Evolutionary conservation across 2,113 vertebrate genomes (phyloP).

Genomic region (Caranx ignobilis): DNA sequence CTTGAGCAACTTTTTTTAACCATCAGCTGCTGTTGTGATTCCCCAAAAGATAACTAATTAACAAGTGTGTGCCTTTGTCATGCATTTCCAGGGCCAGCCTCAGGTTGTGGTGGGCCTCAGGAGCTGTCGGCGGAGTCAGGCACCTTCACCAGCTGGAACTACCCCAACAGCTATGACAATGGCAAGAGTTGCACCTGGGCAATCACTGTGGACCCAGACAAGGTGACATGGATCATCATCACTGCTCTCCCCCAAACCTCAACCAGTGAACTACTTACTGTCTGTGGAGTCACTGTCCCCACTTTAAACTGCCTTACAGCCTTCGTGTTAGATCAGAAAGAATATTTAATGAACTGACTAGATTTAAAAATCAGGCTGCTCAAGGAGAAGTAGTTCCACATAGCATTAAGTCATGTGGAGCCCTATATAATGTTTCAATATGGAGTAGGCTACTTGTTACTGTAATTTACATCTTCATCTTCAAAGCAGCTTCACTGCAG

Average conservation of each 20-base stretch:
- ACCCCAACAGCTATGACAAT: slow-evolving; percentile 81
- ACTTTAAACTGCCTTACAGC: not conserved
- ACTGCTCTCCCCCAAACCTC: not conserved
- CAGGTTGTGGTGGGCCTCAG: slow-evolving; percentile 73
- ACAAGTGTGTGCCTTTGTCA: not conserved
- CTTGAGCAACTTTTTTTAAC: not conserved
- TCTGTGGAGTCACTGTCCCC: not conserved
- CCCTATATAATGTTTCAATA: not conserved
- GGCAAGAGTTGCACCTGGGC: slow-evolving; percentile 81
- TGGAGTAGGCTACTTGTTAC: not conserved
- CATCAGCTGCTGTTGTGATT: not conserved
- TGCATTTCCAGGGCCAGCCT: slow-evolving; percentile 35
- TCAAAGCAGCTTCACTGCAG: too few relatives aligned
- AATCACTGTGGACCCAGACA: slow-evolving; percentile 82
- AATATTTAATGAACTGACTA: not conserved
- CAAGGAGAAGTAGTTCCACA: not conserved
- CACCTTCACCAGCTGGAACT: slow-evolving; percentile 81
- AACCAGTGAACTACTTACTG: not conserved
- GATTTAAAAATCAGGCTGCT: not conserved
- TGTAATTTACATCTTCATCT: not conserved
- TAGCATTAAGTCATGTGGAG: not conserved
- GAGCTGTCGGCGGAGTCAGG: slow-evolving; percentile 76
- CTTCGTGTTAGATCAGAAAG: not conserved
- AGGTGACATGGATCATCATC: slow-evolving; percentile 70
- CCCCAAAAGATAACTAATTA: not conserved